Base-by-base conservation (phyloP, 2,888 invertebrate genomes). In the Rhingia rostrata region DNA sequence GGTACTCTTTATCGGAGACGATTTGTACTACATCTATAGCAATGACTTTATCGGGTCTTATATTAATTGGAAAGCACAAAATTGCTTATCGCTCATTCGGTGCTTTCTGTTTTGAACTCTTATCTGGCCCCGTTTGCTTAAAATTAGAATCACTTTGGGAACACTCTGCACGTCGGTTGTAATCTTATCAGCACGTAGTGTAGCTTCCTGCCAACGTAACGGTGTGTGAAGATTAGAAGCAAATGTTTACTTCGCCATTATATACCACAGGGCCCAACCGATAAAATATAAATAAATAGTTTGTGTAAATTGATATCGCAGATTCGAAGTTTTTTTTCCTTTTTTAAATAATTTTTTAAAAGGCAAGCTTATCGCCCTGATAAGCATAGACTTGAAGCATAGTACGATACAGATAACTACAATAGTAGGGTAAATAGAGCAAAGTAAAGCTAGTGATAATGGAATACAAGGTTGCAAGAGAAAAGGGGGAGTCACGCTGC, bases 61-160 rank as follows among this genome's bases (percentile, higher is more conserved):
- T 22, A 43, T 51, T 56, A 64, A 70, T 72, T 70, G 7, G 39
- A 72, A 61, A 77, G 54, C 75, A 49, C 64, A 67, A 39, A 22
- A 35, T n/a, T 51, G 32, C 30, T 66, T 66, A 66, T 69, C 72
- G 14, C 32, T 32, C 3, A 0, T 74, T 51, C 12, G 58, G 58
- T 81, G 41, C 47, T 69, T 69, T 81, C 45, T 54, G 30, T 49
- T 72, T 72, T 30, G 33, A 64, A 49, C 32, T 14, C 47, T 72
- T 82, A 67, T 77, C 75, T 81, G 81, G 53, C 75, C 80, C 49
- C 70, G 70, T 82, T 82, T 49, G 43, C 37, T 43, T 14, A 37
- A 72, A 61, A 61, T 61, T 67, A 72, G 49, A 72, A 61, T 14
- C 54, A 66, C 54, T 61, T 60, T 43, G 32, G 49, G 41, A 39